Conservation (phyloP, 2,888 invertebrate species). For the Eupithecia dodoneata region DNA sequence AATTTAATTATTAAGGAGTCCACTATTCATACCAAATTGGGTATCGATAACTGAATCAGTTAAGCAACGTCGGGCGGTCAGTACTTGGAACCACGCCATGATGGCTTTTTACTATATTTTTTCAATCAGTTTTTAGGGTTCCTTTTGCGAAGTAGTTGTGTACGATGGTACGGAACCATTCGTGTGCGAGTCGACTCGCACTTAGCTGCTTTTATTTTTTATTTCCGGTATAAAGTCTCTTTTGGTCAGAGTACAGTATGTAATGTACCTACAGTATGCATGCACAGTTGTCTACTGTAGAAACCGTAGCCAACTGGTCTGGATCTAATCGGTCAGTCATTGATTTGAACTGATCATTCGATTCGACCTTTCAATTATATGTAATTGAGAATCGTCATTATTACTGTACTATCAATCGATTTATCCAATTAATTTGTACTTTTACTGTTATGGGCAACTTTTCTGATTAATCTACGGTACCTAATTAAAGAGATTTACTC, state of each 20-base stretch:
- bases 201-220: not conserved
- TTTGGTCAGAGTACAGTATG: not conserved
- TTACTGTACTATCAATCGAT: not conserved
- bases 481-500: no score
- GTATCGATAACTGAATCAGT: no score
- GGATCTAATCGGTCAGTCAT: constrained; percentile 5
- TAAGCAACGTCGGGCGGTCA: no score
- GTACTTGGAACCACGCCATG: no score
- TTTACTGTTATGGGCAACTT: not conserved
- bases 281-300: not conserved
- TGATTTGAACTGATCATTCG: not conserved
- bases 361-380: constrained; percentile 7
- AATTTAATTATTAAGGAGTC: no score
- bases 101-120: no score
- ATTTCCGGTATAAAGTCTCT: not conserved
- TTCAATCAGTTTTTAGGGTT: no score
- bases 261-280: not conserved
- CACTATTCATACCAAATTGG: no score
- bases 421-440: not conserved
- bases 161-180: no score
- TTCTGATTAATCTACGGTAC: not conserved
- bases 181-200: no score
- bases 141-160: no score
- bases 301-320: constrained; percentile 4
- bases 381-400: constrained; percentile 3